Base-by-base conservation (phyloP, 2,113 vertebrate genomes). In the Oceanites oceanicus region DNA sequence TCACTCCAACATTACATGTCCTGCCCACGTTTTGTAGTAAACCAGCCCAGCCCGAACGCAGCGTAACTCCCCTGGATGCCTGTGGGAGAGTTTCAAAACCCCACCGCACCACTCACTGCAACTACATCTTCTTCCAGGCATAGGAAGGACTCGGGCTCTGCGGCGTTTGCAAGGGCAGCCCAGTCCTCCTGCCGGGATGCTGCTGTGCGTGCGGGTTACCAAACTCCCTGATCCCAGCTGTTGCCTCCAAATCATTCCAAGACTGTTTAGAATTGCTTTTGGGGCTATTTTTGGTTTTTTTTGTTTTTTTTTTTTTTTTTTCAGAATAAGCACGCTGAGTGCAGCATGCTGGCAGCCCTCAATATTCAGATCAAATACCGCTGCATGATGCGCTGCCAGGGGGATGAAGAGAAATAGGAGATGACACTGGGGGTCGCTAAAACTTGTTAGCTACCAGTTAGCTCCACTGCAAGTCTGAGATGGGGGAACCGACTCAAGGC, bases 301-400 rank as follows among this genome's bases (percentile, higher is more conserved):
- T 44, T 38, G 8, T 6, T 8, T 29, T 1, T 5, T 32, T 5
- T 32, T 40, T 40, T 1, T 32, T 30, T 2, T 19, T 52, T 65
- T 45, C 15, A 1, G n/a, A 83, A 61, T 53, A 89, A 92, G 52
- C 38, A 18, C 9, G 42, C 55, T 59, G 88, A 84, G 65, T 32
- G 27, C 66, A 70, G 55, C 9, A 2, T 2, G 16, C 36, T 83
- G 56, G 55, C 65, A 89, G 42, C 18, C 68, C 9, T 91, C 68
- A 50, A 16, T 50, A 75, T 44, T 68, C 65, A 78, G 23, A 82
- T 91, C 77, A 82, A 94, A 85, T 61, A 32, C 30, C 47, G 29
- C 38, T 17, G 25, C 50, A 21, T 26, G 56, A 78, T 73, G 73
- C 2, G 1, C 29, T 84, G 67, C 44, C 59, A 0, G 0, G 38